Evolutionary conservation across 2,797 vertebrate species (phyloP).

Genomic region (Oreonectes daqikongensis): DNA sequence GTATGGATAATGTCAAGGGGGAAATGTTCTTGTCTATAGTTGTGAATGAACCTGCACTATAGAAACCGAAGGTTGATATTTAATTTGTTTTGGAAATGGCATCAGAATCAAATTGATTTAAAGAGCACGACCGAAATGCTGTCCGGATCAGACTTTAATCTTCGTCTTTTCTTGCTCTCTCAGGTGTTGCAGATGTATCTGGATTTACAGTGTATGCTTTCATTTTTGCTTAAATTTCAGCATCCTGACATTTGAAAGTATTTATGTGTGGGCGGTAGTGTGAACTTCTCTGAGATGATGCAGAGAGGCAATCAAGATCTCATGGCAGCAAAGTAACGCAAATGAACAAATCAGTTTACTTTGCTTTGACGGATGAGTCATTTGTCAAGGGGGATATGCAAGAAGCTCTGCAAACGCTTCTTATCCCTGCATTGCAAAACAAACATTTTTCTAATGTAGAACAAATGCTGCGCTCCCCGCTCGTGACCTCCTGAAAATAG

Average conservation of each 20-base stretch:
- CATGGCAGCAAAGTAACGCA: slow-evolving; percentile 25
- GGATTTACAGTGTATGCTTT: slow-evolving; percentile 16
- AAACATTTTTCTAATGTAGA: slow-evolving; percentile 31
- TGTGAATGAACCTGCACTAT: slow-evolving; percentile 22
- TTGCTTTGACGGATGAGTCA: slow-evolving; percentile 43
- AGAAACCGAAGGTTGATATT: slow-evolving; percentile 20
- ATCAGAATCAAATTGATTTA: slow-evolving; percentile 29
- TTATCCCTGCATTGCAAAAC: slow-evolving; percentile 36
- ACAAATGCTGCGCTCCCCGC: slow-evolving; percentile 34
- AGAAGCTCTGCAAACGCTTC: slow-evolving; percentile 29
- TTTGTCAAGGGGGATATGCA: slow-evolving; percentile 37
- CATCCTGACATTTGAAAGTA: slow-evolving; percentile 38
- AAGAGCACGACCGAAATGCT: slow-evolving; percentile 8
- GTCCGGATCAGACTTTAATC: slow-evolving; percentile 7
- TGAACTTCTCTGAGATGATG: slow-evolving; percentile 25
- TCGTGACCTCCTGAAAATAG: slow-evolving; percentile 18
- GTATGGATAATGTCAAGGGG: slow-evolving; percentile 43
- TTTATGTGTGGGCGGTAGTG: slow-evolving; percentile 17
- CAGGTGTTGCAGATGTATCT: slow-evolving; percentile 33
- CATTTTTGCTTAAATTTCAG: slow-evolving; percentile 17
- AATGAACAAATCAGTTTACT: slow-evolving; percentile 48
- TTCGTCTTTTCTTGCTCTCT: slow-evolving; percentile 7
- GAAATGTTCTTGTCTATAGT: slow-evolving; percentile 20
- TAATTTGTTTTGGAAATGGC: slow-evolving; percentile 37
- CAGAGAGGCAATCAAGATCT: slow-evolving; percentile 43